Evolutionary conservation across 2,888 invertebrate genomes (phyloP), one percentile per base, ranked within the genome.

Genomic region (Eupithecia dodoneata): DNA sequence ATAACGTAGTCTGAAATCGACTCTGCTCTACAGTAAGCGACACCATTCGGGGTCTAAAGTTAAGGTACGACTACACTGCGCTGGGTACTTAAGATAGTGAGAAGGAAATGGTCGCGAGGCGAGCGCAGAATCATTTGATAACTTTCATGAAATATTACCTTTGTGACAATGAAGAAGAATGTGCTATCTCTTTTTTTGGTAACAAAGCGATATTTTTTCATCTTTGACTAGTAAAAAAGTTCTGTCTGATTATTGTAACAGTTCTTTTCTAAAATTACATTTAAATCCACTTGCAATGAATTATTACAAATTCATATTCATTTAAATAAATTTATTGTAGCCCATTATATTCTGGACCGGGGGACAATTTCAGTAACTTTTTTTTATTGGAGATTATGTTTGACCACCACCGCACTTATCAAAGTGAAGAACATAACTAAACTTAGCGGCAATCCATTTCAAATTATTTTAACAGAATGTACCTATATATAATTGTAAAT

Each of bases 1-100:
- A 15, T 55, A 55, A 55, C 59, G 70, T 72, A 49, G 69, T 66
- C 70, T 75, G 74, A 74, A 76, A 76, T 77, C 67, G 13, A 74
- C 75, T 75, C 69, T 77, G 52, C 71, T 71, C 44, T 66, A 72
- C 80, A 74, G 41, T 12, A 45, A 59, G 77, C 77, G 71, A 71
- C 74, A 80, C 67, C 74, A 75, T 66, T 67, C 66, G 47, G 67
- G 71, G 75, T 73, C 77, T 59, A 59, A 72, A 66, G 5, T 13
- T 41, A 66, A 41, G 30, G 15, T 42, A 41, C 30, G 41, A 42
- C 66, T 66, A 13, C 10, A 18, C 59, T 59, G 18, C 66, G 66
- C 66, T 66, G 66, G 15, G 15, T 15, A 66, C 65, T 41, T 15
- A 66, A 66, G 66, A 66, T 66, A 66, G 41, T 41, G 42, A 15